Conservation (phyloP, 2,888 invertebrate genomes). For the Sesia bembeciformis region DNA sequence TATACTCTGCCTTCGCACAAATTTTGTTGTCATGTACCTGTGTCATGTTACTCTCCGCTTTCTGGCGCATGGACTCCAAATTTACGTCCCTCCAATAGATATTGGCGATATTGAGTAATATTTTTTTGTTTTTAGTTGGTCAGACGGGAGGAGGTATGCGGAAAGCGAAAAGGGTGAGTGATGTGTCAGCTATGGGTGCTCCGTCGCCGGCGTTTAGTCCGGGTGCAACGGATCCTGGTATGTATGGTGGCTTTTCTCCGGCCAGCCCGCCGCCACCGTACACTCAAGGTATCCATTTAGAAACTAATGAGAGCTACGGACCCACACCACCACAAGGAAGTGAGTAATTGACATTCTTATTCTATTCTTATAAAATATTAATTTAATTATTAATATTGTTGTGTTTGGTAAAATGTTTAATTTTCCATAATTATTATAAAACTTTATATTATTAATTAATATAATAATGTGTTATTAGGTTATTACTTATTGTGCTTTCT, state of each 20-base stretch:
- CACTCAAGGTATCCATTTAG: slow-evolving; percentile 56
- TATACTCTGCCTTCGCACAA: no score
- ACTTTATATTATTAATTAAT: no score
- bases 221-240: slow-evolving; percentile 21
- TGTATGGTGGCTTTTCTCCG: background rate
- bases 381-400: no score
- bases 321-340: slow-evolving; percentile 16
- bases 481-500: no score
- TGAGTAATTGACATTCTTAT: slow-evolving; percentile 18
- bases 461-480: no score
- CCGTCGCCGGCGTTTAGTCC: slow-evolving; percentile 53
- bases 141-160: slow-evolving; percentile 56
- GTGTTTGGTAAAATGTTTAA: no score
- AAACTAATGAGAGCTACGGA: slow-evolving; percentile 12
- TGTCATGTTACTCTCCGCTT: background rate
- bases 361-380: background rate
- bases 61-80: background rate
- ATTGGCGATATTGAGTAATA: slow-evolving; percentile 4
- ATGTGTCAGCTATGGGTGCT: slow-evolving; percentile 80
- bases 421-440: no score
- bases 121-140: slow-evolving; percentile 34
- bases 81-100: background rate
- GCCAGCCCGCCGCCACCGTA: slow-evolving; percentile 37
- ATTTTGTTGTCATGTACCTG: background rate
- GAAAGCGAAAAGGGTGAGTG: slow-evolving; percentile 80